A percentile compares a stretch with the other conserved stretches of the same genome.
phyloP scores from a whole-genome alignment of 2,888 invertebrate species.

The Uloborus plumipes region DNA sequence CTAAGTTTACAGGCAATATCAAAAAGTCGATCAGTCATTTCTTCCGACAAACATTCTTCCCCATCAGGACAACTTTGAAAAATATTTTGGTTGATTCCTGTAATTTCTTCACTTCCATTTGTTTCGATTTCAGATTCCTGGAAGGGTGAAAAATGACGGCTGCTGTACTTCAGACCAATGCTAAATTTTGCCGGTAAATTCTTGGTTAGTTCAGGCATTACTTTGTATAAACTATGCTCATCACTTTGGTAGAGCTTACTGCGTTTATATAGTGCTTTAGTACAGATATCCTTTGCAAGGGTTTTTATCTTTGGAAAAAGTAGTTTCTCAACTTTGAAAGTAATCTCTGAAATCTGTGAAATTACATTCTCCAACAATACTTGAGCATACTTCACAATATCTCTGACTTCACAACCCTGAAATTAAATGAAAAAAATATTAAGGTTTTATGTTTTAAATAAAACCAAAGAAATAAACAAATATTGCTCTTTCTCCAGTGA shows the following conservation, averaged over 20 bases:
- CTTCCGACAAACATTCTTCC: not conserved
- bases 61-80: too few relatives aligned
- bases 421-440: not conserved
- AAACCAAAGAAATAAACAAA: too few relatives aligned
- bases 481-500: too few relatives aligned
- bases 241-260: not conserved
- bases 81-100: not conserved
- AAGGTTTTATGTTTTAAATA: too few relatives aligned
- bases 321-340: not conserved
- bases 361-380: slow-evolving; percentile 29
- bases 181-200: not conserved
- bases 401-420: slow-evolving; percentile 28
- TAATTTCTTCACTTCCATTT: not conserved
- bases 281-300: too few relatives aligned
- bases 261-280: too few relatives aligned
- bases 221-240: not conserved
- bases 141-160: slow-evolving; percentile 46
- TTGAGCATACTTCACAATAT: slow-evolving; percentile 32
- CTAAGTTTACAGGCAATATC: slow-evolving; percentile 21
- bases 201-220: not conserved
- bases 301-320: not conserved
- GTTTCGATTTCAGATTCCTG: not conserved
- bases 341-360: slow-evolving; percentile 9
- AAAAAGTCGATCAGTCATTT: not conserved
- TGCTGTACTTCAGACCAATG: slow-evolving; percentile 39